Evolutionary conservation across 2,888 invertebrate species (phyloP).

Genomic region (Lasius platythorax): DNA sequence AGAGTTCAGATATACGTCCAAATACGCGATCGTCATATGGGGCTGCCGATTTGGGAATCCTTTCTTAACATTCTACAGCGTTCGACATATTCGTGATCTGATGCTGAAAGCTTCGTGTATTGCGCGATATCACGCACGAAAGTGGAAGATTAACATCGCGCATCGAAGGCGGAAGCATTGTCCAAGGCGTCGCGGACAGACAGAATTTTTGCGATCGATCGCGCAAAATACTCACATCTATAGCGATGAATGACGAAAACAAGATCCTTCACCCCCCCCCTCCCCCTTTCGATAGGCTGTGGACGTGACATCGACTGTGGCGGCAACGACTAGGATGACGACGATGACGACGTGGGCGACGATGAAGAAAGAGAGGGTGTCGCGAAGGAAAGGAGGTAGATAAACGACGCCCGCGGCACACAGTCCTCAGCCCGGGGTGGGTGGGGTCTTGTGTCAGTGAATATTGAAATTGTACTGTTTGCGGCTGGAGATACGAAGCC

Average conservation of each 20-base stretch:
- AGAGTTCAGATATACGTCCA: slow-evolving; percentile 35
- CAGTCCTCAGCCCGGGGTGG: slow-evolving; percentile 85
- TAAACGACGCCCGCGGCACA: slow-evolving; percentile 54
- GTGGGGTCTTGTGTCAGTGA: slow-evolving; percentile 86
- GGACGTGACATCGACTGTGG: slow-evolving; percentile 67
- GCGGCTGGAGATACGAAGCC: slow-evolving; percentile 85
- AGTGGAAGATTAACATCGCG: background rate
- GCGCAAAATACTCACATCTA: slow-evolving; percentile 55
- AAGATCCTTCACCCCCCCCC: slow-evolving; percentile 47
- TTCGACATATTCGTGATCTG: slow-evolving; percentile 8
- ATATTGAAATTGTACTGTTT: slow-evolving; percentile 85
- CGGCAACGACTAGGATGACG: slow-evolving; percentile 39
- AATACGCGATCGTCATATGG: background rate
- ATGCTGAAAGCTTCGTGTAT: slow-evolving; percentile 10
- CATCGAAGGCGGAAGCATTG: background rate
- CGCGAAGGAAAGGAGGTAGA: slow-evolving; percentile 68
- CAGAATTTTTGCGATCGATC: slow-evolving; percentile 11
- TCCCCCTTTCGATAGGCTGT: slow-evolving; percentile 81
- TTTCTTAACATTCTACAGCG: slow-evolving; percentile 3
- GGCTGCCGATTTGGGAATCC: background rate
- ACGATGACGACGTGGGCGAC: slow-evolving; percentile 52
- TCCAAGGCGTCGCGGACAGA: background rate
- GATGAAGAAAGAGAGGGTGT: slow-evolving; percentile 56
- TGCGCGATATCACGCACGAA: background rate
- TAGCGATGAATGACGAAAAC: slow-evolving; percentile 41